Evolutionary conservation across 2,113 vertebrate species (phyloP), one percentile per base, ranked within the genome.

Genomic region (Mohoua ochrocephala): DNA sequence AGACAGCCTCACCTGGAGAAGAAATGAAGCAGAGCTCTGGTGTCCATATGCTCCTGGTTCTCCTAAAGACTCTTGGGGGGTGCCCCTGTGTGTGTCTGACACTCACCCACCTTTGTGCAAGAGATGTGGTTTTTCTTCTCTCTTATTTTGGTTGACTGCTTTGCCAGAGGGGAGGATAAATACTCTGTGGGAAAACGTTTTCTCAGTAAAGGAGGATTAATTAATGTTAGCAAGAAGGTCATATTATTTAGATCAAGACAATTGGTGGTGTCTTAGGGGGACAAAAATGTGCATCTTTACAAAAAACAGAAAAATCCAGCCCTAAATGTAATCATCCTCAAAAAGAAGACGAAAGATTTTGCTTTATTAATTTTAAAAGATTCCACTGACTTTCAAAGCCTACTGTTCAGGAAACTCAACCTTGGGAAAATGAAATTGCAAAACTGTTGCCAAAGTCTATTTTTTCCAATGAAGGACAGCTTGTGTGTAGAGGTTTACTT

Each of bases 141-240:
- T 50, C 56, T 77, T 56, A 14, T 59, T 91, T 65, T 73, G 45
- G 49, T 70, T 90, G 68, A 59, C 35, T 91, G 41, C 18, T 84
- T 96, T 96, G 82, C 91, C 80, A 87, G 84, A 91, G 69, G 87
- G 65, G 91, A 94, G 52, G n/a, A 90, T 57, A 67, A 88, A 83
- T 49, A 68, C 69, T 65, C 56, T 24, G 37, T 83, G 59, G 70
- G 24, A 91, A 88, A 89, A 65, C 4, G 26, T 69, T 52, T 56
- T 91, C 41, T 86, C 49, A 88, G 28, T 71, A 85, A 78, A 16
- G 13, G 44, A 92, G 73, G 67, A 95, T 93, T 94, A 94, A 92
- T 97, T 95, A 96, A 83, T 37, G 64, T 85, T 93, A 91, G 37
- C 33, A 77, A 70, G 91, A 78, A 93, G 76, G 70, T 89, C 93